Evolutionary conservation across 2,113 vertebrate genomes (phyloP), one percentile per base, ranked within the genome.

Genomic region (Parus major): DNA sequence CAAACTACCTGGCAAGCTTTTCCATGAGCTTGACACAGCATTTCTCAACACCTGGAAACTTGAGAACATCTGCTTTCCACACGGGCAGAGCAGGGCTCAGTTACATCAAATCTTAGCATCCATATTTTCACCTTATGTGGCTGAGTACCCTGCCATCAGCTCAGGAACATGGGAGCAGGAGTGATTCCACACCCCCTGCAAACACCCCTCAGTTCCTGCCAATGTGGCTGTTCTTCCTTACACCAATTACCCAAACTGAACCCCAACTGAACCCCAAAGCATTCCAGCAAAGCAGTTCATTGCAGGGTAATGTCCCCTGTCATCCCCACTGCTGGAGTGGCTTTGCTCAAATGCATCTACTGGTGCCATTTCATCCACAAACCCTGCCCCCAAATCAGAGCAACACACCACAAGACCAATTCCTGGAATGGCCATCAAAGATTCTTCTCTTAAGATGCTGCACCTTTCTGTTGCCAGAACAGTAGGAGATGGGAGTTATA

Each of bases 41-140:
- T 90, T 92, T 95, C 85, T 94, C 80, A 95, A 57, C 92, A 97
- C 94, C 92, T 97, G 93, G 88, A 88, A 95, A 81, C 88, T 59
- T 65, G 60, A 91, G 92, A 93, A 92, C 95, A 95, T 88, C 94
- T 96, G 92, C 93, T 88, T 97, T 94, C 68, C 56, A 81, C 64
- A 60, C 3, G 0, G 52, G 79, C 39, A 88, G 39, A 88, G 41
- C 71, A 92, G 16, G 75, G 88, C 31, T 94, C 88, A 78, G 76
- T 92, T 96, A 82, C 76, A 92, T 86, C 92, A 93, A 68, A 83
- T 78, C 61, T 68, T 53, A 64, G 20, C 59, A 88, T 81, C 69
- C 88, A 78, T 96, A 86, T 81, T 95, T 96, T 77, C 88, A 71
- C 70, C 64, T 95, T 71, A 63, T 3, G 52, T 0, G 1, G 68